Evolutionary conservation across 2,797 vertebrate species (phyloP), one percentile per base, ranked within the genome.

Genomic region (Spatula clypeata): DNA sequence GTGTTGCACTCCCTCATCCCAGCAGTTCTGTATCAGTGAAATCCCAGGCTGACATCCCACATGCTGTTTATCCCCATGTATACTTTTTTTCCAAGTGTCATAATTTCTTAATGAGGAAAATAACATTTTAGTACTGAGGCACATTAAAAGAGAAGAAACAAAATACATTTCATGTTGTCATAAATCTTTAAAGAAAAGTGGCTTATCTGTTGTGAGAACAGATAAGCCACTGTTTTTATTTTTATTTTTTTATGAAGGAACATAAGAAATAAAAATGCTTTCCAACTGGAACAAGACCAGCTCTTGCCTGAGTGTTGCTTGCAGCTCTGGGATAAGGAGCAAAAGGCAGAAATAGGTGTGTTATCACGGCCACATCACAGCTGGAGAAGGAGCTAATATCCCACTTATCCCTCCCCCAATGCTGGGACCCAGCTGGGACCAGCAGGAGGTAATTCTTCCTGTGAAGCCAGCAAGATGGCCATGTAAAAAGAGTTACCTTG

Each of bases 51-150:
- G 60, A 44, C 58, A 83, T 74, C 45, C 20, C 76, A 71, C 16
- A 23, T 31, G 40, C 1, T 2, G 19, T 88, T 92, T 88, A 70
- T 73, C 84, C 60, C 60, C 88, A 60, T 31, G 9, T 53, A 27
- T 42, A 40, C 6, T 75, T 92, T 93, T 66, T 66, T 77, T 71
- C 5, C 42, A 85, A 81, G 73, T 82, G 44, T 79, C 4, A 0
- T 89, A 15, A 45, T 60, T 87, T 92, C 26, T 91, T 87, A 89
- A 79, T 51, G 69, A 74, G 29, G 32, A 91, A 92, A 93, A 83
- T 47, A 95, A 71, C 44, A 83, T 82, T 88, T 92, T 92, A 92
- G 26, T 57, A 77, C 31, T 6, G n/a, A 89, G 61, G 7, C 61
- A 92, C 64, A 72, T 87, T 82, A 61, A 64, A 93, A 92, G 51